These are phyloP conservation scores for Leucophora obtusa DNA, from an alignment of 2,888 invertebrate genomes.

Conservation along the genomic window DNA sequence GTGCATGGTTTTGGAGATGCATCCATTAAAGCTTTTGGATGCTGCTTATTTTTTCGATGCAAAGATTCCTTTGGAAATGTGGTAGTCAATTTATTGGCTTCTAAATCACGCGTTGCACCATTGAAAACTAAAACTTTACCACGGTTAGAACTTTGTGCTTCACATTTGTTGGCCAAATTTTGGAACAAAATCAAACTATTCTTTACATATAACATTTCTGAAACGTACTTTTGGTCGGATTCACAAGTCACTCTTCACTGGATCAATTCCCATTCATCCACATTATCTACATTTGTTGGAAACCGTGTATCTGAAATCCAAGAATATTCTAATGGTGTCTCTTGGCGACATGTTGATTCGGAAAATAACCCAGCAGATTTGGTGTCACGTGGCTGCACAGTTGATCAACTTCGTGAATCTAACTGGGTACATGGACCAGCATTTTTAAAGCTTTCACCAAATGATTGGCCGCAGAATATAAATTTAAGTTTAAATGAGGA, in stretches of 20 bases:
- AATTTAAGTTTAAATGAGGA: neutral
- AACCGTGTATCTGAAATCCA: slow-evolving; percentile 57
- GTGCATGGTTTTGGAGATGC: no score
- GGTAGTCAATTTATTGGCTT: slow-evolving; percentile 31
- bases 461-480: neutral
- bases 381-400: slow-evolving; percentile 18
- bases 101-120: slow-evolving; percentile 61
- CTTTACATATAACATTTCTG: neutral
- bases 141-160: slow-evolving; percentile 56
- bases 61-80: slow-evolving; percentile 7
- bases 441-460: neutral
- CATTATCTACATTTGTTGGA: slow-evolving; percentile 40
- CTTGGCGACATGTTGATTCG: slow-evolving; percentile 53
- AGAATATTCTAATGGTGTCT: slow-evolving; percentile 16
- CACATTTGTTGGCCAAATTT: slow-evolving; percentile 44
- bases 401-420: neutral
- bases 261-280: slow-evolving; percentile 45
- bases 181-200: slow-evolving; percentile 30
- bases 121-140: slow-evolving; percentile 53
- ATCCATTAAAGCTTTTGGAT: no score
- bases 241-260: slow-evolving; percentile 54
- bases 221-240: slow-evolving; percentile 48
- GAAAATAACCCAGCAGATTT: slow-evolving; percentile 59
- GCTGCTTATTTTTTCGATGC: no score
- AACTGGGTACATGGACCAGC: slow-evolving; percentile 17